Base-by-base conservation (phyloP, 2,888 invertebrate genomes). In the Pammene aurita region DNA sequence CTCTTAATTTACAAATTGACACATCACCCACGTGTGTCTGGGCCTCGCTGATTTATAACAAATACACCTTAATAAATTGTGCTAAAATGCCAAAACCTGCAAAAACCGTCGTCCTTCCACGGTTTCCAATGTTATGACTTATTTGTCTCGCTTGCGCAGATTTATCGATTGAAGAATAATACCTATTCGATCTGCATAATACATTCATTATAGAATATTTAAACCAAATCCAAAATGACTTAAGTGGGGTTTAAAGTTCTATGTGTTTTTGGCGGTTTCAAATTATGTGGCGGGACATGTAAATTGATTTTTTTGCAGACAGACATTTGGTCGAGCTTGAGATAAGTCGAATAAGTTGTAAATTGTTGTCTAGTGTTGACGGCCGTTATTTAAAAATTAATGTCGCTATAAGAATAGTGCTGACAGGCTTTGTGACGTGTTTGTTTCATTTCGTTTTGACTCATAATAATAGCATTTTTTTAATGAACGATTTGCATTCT, bases 51-150 rank as follows among this genome's bases (percentile, higher is more conserved):
- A 64, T 55, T 64, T 64, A 64, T 63, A 52, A 26, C 26, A 11
- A 11, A 26, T 18, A 52, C 18, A 60, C 35, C 56, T 57, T 42
- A 48, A 56, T 56, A 50, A 57, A 66, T 66, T 16, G 48, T 16
- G 61, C 35, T 64, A 18, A 71, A 71, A 71, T 55, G 48, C 64
- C 58, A 60, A 69, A 67, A 65, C 34, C 52, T 14, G 34, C 60
- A 70, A 70, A 70, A 64, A 71, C 52, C 84, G 89, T 84, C 84
- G 89, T 84, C 86, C 86, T 87, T 84, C 84, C 84, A 82, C 72
- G 83, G 82, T 75, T 78, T 75, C 83, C 86, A 89, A 90, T 89
- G 88, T 91, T 92, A 90, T 90, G 91, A 92, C 92, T 90, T 90
- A 90, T 90, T 89, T 88, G 90, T 89, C 90, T 88, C 86, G 84